Conservation (phyloP, 2,888 invertebrate genomes). For the Agriopis leucophaearia region DNA sequence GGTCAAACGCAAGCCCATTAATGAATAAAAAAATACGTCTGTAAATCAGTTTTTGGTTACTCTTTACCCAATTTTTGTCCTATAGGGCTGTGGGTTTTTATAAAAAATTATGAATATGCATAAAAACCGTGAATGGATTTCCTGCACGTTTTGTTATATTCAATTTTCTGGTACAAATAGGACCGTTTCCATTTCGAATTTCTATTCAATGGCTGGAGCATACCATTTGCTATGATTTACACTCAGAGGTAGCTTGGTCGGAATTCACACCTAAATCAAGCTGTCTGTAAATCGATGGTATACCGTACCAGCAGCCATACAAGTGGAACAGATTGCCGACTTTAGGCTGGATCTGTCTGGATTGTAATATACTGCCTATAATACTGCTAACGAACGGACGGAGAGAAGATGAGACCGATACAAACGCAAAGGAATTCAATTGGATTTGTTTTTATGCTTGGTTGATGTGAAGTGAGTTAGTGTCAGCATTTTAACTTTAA, state of each 20-base stretch:
- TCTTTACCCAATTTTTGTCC: too few relatives aligned
- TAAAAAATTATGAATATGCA: neutral
- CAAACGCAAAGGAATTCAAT: neutral
- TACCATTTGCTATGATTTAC: constrained; percentile 20
- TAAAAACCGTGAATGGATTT: constrained; percentile 12
- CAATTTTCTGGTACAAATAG: constrained; percentile 21
- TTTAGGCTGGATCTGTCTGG: neutral
- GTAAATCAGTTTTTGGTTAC: too few relatives aligned
- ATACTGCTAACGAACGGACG: neutral
- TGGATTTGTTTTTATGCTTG: neutral
- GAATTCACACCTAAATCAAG: constrained; percentile 30
- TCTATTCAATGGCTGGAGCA: constrained; percentile 19
- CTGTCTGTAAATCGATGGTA: constrained; percentile 68
- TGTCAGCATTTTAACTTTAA: neutral
- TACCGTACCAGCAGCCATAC: constrained; percentile 55
- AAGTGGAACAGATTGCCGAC: neutral
- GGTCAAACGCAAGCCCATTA: too few relatives aligned
- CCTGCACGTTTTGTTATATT: constrained; percentile 18
- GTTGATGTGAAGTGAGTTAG: neutral
- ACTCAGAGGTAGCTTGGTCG: constrained; percentile 10
- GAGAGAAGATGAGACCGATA: neutral
- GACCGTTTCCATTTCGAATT: constrained; percentile 20
- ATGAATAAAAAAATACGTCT: too few relatives aligned
- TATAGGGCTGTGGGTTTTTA: too few relatives aligned
- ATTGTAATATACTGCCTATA: neutral